Evolutionary conservation across 92 coral and sea anemone species (phyloP).

Genomic region (Epizoanthus fatuus): DNA sequence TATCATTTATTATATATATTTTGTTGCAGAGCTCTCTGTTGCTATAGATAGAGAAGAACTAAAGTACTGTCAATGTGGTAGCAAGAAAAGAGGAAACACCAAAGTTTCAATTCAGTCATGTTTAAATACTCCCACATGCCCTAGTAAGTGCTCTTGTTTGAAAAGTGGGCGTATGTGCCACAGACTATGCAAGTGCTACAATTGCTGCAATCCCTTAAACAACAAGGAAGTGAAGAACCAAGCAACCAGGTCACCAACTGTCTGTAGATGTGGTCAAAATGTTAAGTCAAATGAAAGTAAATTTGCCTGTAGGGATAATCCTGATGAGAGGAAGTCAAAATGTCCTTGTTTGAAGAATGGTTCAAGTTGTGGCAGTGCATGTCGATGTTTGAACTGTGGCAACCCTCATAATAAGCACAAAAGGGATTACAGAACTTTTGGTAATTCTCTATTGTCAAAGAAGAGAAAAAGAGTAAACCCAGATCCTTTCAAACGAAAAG

Average conservation of each 20-base stretch:
- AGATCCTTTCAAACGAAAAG: constrained; percentile 21
- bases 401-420: constrained; percentile 28
- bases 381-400: constrained; percentile 26
- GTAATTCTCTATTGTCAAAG: background rate
- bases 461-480: constrained; percentile 31
- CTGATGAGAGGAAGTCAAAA: constrained; percentile 40
- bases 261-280: constrained; percentile 37
- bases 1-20: too few relatives aligned
- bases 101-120: too few relatives aligned
- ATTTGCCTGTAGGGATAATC: constrained; percentile 19
- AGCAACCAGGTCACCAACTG: too few relatives aligned
- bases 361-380: constrained; percentile 11
- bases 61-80: too few relatives aligned
- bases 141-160: too few relatives aligned
- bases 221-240: background rate
- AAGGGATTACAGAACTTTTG: background rate
- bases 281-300: background rate
- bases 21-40: too few relatives aligned
- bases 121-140: too few relatives aligned
- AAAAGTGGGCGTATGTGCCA: constrained; percentile 23
- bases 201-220: constrained; percentile 24
- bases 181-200: constrained; percentile 23
- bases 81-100: too few relatives aligned
- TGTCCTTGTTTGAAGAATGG: constrained; percentile 44
- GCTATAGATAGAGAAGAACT: too few relatives aligned